phyloP scores from a whole-genome alignment of 2,888 invertebrate genomes.

The Dicyrtomina minuta region DNA sequence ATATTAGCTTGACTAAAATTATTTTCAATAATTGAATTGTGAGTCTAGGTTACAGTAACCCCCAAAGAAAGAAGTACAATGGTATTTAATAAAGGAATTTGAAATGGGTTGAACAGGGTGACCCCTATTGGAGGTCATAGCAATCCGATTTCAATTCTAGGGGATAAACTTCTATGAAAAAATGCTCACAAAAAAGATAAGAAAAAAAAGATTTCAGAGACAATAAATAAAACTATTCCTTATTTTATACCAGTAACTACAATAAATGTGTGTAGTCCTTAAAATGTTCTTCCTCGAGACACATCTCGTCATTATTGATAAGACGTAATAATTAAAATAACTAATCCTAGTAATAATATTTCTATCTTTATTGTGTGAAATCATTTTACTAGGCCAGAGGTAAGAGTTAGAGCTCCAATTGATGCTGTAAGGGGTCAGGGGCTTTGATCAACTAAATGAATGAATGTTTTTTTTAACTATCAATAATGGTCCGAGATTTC shows the following conservation, averaged over 20 bases:
- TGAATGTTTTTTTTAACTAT: conserved; percentile 64
- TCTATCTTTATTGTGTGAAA: conserved; percentile 63
- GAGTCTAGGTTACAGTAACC: conserved; percentile 67
- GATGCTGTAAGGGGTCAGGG: conserved; percentile 67
- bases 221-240: conserved; percentile 74
- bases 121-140: conserved; percentile 68
- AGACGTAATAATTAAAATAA: conserved; percentile 61
- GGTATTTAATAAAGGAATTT: conserved; percentile 72
- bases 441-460: conserved; percentile 68
- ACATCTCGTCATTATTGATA: conserved; percentile 73
- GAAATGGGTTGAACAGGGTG: conserved; percentile 66
- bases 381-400: conserved; percentile 65
- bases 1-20: conserved; percentile 53
- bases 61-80: conserved; percentile 71
- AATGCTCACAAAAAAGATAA: conserved; percentile 64
- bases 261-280: conserved; percentile 66
- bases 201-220: conserved; percentile 68
- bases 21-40: conserved; percentile 61
- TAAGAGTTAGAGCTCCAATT: conserved; percentile 63
- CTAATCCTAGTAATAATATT: conserved; percentile 61
- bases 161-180: conserved; percentile 59
- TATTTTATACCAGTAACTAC: conserved; percentile 65
- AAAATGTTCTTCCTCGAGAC: conserved; percentile 67
- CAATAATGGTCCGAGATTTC: conserved; percentile 63
- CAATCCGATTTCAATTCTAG: conserved; percentile 63